Base-by-base conservation (phyloP, 2,113 vertebrate genomes). In the Caranx ignobilis region DNA sequence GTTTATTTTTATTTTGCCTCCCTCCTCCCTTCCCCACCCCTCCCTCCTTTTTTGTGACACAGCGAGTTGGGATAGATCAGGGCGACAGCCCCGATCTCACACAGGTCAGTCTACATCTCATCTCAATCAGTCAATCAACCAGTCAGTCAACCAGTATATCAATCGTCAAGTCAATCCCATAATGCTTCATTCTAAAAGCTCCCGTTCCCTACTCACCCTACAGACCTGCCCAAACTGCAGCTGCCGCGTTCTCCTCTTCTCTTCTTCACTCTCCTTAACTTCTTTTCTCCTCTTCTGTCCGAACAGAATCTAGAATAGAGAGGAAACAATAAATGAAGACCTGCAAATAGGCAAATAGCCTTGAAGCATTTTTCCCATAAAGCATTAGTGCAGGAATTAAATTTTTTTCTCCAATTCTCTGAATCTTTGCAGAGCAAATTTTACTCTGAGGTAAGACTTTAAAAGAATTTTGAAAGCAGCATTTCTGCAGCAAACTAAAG, bases 61-160 rank as follows among this genome's bases (percentile, higher is more conserved):
- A 98, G 97, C 95, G 96, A 97, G 96, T 97, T 96, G 97, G 97
- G 95, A 96, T 98, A 94, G 96, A 97, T 95, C 95, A 95, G 94
- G 96, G 95, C 91, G 94, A 96, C 94, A 97, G 97, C 96, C 97
- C 97, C 87, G 94, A 96, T 95, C 95, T 98, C 93, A 96, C 95
- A 95, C 96, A 97, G 97, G 96, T 98, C 94, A 97, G 97, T 98
- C 92, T 93, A 89, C 91, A 84, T 94, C 87, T 94, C 89, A 89
- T 94, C 89, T 92, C 92, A 89, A 94, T 95, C 91, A 91, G 94
- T 95, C 94, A 91, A 88, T 93, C 91, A 90, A 92, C 86, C 89
- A 89, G 85, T 83, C 91, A 92, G 75, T 91, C 89, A 87, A 87
- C 85, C 83, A 87, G 77, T 92, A 77, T 88, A 83, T 81, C 82